Conservation (phyloP, 23 tunicate species). For the Phallusia fumigata region DNA sequence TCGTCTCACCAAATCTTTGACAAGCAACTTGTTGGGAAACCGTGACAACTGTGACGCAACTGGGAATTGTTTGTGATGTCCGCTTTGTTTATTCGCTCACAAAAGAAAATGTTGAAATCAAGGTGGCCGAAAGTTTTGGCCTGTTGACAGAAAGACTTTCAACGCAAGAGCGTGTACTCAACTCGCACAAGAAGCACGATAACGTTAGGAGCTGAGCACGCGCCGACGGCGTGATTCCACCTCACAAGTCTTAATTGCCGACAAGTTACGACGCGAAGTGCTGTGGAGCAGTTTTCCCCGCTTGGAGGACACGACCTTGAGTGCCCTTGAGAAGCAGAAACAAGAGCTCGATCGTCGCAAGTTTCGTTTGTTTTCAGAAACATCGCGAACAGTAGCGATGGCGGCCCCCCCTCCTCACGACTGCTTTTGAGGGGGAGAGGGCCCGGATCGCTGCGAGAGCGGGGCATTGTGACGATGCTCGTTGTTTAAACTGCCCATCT, state of each 20-base stretch:
- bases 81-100: conserved; percentile 2
- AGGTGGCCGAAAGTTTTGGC: not conserved
- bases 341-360: not conserved
- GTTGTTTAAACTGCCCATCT: not conserved
- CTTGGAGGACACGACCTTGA: not conserved
- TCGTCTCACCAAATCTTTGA: too few relatives aligned
- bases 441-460: not conserved
- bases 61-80: not conserved
- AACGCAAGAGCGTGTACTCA: not conserved
- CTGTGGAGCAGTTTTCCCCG: not conserved
- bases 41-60: not conserved
- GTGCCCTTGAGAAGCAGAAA: not conserved
- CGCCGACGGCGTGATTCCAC: not conserved
- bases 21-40: not conserved
- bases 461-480: not conserved
- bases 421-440: not conserved
- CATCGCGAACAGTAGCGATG: too few relatives aligned
- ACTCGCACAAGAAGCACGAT: not conserved
- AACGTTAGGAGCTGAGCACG: not conserved
- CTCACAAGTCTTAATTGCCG: not conserved
- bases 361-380: not conserved
- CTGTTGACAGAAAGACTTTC: conserved; percentile 5
- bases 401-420: too few relatives aligned
- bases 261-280: not conserved
- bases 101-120: not conserved